A percentile compares a stretch with the other conserved stretches of the same genome.
Evolutionary conservation across 2,888 invertebrate species (phyloP).

Genomic region (Leuctra nigra): DNA sequence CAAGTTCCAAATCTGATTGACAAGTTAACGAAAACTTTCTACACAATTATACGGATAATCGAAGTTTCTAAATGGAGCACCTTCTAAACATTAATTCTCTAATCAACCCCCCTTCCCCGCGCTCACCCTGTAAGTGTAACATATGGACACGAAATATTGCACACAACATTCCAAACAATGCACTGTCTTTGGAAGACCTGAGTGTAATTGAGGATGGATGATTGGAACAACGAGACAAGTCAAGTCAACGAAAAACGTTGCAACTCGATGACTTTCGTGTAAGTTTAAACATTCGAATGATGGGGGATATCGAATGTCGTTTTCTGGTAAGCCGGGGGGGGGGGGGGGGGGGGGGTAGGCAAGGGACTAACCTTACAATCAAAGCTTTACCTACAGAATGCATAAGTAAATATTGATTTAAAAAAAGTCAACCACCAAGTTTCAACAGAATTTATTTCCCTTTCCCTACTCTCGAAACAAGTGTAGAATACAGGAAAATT

Average conservation of each 20-base stretch:
- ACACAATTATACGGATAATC: constrained; percentile 7
- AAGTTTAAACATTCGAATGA: too few species aligned
- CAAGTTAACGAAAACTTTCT: constrained; percentile 16
- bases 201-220: neutral
- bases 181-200: neutral
- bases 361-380: too few species aligned
- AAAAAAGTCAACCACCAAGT: too few species aligned
- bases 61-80: neutral
- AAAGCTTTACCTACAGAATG: too few species aligned
- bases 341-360: neutral
- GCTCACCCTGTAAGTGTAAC: neutral
- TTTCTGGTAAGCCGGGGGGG: neutral
- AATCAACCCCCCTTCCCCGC: neutral
- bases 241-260: too few species aligned
- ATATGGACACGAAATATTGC: neutral
- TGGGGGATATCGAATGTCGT: neutral
- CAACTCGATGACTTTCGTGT: too few species aligned
- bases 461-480: too few species aligned
- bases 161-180: neutral
- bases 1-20: constrained; percentile 12
- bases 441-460: too few species aligned
- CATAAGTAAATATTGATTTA: too few species aligned
- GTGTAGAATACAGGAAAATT: too few species aligned
- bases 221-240: too few species aligned
- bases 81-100: neutral